Evolutionary conservation across 2,113 vertebrate genomes (phyloP).

Genomic region (Ariopsis seemanni): DNA sequence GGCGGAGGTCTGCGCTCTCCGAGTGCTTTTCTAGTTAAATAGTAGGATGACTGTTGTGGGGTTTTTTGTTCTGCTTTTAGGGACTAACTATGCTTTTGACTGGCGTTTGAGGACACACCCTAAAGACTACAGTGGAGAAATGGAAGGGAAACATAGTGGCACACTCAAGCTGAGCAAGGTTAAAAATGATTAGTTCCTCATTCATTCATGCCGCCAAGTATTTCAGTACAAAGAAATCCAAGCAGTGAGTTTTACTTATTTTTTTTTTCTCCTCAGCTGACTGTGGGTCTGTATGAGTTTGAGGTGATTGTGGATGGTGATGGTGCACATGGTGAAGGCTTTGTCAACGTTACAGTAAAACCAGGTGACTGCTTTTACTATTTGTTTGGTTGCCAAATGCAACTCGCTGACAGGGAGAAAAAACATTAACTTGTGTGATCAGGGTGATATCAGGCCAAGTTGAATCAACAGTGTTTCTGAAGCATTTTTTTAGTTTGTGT

Average conservation of each 20-base stretch:
- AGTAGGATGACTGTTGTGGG: not conserved
- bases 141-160: slow-evolving; percentile 85
- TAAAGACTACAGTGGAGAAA: slow-evolving; percentile 89
- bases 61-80: slow-evolving; percentile 64
- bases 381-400: not conserved
- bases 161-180: slow-evolving; percentile 92
- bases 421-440: not conserved
- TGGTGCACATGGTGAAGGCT: slow-evolving; percentile 84
- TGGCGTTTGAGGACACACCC: slow-evolving; percentile 93
- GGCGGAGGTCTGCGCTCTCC: too few species aligned
- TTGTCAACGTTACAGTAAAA: slow-evolving; percentile 94
- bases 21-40: not conserved
- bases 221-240: slow-evolving; percentile 25
- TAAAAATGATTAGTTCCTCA: slow-evolving; percentile 38
- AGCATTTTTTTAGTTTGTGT: not conserved
- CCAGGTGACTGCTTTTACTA: slow-evolving; percentile 74
- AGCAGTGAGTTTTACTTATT: not conserved
- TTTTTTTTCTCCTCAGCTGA: slow-evolving; percentile 77
- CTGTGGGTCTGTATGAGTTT: slow-evolving; percentile 93
- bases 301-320: slow-evolving; percentile 83
- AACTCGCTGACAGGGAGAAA: not conserved
- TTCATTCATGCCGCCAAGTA: not conserved
- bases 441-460: not conserved
- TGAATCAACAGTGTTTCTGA: not conserved
- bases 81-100: slow-evolving; percentile 82